Evolutionary conservation across 1,140 invertebrate genomes (phyloP), one percentile per base, ranked within the genome.

Genomic region (Coenobita brevimanus): DNA sequence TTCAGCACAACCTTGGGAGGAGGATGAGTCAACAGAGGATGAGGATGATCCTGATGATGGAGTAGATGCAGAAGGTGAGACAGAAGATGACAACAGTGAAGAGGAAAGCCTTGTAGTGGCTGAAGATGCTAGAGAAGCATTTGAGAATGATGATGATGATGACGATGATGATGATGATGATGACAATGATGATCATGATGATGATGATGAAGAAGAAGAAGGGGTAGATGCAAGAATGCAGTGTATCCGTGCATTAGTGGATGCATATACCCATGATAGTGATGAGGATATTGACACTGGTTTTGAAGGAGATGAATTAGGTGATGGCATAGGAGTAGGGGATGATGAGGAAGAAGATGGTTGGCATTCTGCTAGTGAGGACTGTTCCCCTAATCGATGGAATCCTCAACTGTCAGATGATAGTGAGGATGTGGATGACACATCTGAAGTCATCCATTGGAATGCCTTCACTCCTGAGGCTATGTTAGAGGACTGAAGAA

Each of bases 341-440:
- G 67, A 71, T 38, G 67, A 71, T 24, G 67, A 71, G 3, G 67
- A 71, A 27, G 67, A 71, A 1, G 67, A 71, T 33, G 17, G 67
- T 3, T 71, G 27, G 27, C 67, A 71, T 30, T 71, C 67, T 27
- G 67, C 67, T 71, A 33, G 67, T 71, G 67, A 71, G 27, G 67
- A 71, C 3, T 33, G 27, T 21, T 15, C 1, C 67, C n/a, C 67
- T 33, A 38, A 27, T 30, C 36, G n/a, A 17, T 71, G 46, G 46
- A 50, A 50, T 50, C 46, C 46, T 50, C 46, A 50, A 6, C 46
- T 50, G 6, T 50, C 46, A 50, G 46, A 50, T 50, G 46, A 50
- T 50, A 50, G 46, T 50, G 46, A 50, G 46, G 46, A 50, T 50
- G 46, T 50, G 46, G 46, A 50, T 50, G 46, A 50, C 46, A 17